Base-by-base conservation (phyloP, 2,888 invertebrate genomes). In the Pheosia tremula region DNA sequence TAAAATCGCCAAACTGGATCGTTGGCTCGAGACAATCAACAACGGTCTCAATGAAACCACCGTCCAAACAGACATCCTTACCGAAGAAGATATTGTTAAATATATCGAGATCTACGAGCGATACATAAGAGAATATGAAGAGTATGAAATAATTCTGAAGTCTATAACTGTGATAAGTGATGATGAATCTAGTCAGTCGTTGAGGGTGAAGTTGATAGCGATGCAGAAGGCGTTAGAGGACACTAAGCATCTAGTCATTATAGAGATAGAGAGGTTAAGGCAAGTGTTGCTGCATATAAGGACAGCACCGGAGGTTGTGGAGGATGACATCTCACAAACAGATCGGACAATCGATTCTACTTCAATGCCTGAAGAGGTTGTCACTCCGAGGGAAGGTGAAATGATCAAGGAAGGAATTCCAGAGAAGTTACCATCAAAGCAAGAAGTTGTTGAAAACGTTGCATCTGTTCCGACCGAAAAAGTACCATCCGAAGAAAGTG, bases 311-410 rank as follows among this genome's bases (percentile, higher is more conserved):
- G 93, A 93, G 72, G 76, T 86, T 6, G 80, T 78, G 6, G 94
- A 95, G 57, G 93, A 93, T 7, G 93, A 93, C 67, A 81, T 90
- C 61, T 94, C 95, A 38, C 89, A 94, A 75, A 95, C 95, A 47
- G 95, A 95, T 74, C 90, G 94, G 68, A 96, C 96, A 6, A 94
- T 96, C 56, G 96, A 96, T 84, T 96, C 96, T 0, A 94, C 95
- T 56, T 96, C 96, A 60, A 96, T 96, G 95, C 96, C 96, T 3
- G 96, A 96, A 83, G 96, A 96, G 86, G 94, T 96, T 76, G 93
- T 94, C 36, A 85, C 88, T 41, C 88, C 90, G 10, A 85, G 85
- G 75, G 84, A 86, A 68, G 72, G 66, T 37, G 80, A 83, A 63
- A 68, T 79, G 43, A 68, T 78, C 3, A 75, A 81, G 67, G 78